These are phyloP conservation scores for Dipodomys ordii DNA, from an alignment of 2,113 vertebrate genomes.

Conservation along the genomic window DNA sequence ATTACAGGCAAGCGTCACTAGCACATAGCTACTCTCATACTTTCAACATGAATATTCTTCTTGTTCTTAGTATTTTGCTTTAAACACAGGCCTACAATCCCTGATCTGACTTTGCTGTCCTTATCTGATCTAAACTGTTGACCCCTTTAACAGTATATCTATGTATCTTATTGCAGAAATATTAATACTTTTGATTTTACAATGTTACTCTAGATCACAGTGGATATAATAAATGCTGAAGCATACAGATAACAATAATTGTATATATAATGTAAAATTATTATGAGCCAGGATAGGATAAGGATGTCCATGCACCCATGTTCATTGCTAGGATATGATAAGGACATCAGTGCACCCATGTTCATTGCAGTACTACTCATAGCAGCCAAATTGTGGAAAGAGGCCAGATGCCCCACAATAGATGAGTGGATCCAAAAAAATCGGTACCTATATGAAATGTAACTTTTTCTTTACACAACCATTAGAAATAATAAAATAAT, in stretches of 20 bases:
- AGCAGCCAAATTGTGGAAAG: too few relatives aligned
- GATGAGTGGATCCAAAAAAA: too few relatives aligned
- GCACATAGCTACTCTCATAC: neutral
- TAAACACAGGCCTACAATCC: neutral
- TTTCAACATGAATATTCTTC: neutral
- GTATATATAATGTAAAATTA: neutral
- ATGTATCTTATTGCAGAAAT: conserved; percentile 9
- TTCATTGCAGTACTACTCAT: too few relatives aligned
- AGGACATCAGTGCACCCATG: too few relatives aligned
- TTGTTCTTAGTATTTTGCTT: neutral
- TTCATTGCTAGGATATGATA: too few relatives aligned
- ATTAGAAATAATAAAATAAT: too few relatives aligned
- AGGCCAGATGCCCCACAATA: too few relatives aligned
- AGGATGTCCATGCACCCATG: too few relatives aligned
- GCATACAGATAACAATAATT: neutral
- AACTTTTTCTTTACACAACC: too few relatives aligned
- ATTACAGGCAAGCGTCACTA: too few relatives aligned
- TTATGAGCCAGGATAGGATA: too few relatives aligned
- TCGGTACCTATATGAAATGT: too few relatives aligned
- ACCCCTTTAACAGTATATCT: neutral
- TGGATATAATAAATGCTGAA: neutral
- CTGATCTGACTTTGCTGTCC: neutral
- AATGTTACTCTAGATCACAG: neutral
- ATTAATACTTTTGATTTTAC: neutral
- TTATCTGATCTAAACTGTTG: neutral